phyloP scores from a whole-genome alignment of 2,113 vertebrate species.

The Microtus pennsylvanicus region DNA sequence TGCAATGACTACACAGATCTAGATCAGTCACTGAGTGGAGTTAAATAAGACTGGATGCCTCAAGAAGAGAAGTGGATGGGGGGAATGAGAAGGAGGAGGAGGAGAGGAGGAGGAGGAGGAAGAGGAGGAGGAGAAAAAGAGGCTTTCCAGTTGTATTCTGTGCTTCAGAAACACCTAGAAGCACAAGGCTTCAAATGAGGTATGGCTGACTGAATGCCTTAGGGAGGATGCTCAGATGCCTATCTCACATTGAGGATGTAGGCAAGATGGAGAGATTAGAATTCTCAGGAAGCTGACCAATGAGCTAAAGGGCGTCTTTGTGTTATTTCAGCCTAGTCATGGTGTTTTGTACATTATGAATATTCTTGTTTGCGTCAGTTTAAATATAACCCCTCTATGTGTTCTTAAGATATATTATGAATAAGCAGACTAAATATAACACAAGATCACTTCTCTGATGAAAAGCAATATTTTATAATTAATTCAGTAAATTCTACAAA shows the following conservation, averaged over 20 bases:
- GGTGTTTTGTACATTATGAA: neutral
- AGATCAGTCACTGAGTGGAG: neutral
- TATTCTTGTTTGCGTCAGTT: neutral
- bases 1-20: neutral
- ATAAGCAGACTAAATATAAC: constrained; percentile 51
- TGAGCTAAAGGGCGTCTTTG: neutral
- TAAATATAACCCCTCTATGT: neutral
- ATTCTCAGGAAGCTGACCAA: neutral
- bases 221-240: neutral
- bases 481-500: constrained; percentile 53
- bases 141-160: neutral
- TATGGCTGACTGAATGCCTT: neutral
- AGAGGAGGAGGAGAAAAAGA: neutral
- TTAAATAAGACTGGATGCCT: neutral
- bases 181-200: neutral
- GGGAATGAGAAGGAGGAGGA: neutral
- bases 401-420: neutral
- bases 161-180: neutral
- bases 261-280: neutral
- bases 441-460: constrained; percentile 27
- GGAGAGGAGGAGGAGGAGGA: too few relatives aligned
- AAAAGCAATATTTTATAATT: constrained; percentile 54
- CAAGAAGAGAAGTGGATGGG: neutral
- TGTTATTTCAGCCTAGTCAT: neutral
- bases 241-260: neutral